Percentiles rank a stretch among this genome's conserved stretches.
These are phyloP conservation scores for Tyria jacobaeae DNA, from an alignment of 2,888 invertebrate genomes.

Conservation along the genomic window DNA sequence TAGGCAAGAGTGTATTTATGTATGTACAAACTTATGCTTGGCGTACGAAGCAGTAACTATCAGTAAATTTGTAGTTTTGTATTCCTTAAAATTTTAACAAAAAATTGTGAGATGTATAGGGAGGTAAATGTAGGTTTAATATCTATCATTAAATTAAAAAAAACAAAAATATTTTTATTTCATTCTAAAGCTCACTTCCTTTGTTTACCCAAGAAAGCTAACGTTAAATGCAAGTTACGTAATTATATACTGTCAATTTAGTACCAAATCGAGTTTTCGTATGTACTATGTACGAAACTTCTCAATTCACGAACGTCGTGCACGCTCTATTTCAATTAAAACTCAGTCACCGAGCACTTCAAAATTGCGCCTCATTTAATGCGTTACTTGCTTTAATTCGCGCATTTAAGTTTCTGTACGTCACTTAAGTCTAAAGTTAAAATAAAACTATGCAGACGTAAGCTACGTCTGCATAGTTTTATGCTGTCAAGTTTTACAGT, in stretches of 20 bases:
- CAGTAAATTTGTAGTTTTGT: too few species aligned
- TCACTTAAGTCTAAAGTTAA: slow-evolving; percentile 26
- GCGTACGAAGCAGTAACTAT: too few species aligned
- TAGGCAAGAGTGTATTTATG: too few species aligned
- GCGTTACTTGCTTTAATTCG: slow-evolving; percentile 56
- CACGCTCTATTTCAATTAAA: slow-evolving; percentile 69
- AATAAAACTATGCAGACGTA: slow-evolving; percentile 26
- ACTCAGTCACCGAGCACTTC: slow-evolving; percentile 55
- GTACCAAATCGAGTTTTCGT: slow-evolving; percentile 47
- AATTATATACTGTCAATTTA: slow-evolving; percentile 21
- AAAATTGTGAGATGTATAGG: too few species aligned
- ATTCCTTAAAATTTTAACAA: too few species aligned
- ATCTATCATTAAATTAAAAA: too few species aligned
- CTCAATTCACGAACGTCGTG: slow-evolving; percentile 30
- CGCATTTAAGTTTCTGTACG: slow-evolving; percentile 47
- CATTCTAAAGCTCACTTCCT: background rate
- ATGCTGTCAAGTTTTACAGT: background rate
- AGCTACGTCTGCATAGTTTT: background rate
- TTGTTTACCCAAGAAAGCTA: slow-evolving; percentile 10
- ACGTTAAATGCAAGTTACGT: slow-evolving; percentile 10
- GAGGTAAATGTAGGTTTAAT: too few species aligned
- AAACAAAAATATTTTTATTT: too few species aligned
- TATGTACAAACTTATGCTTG: too few species aligned
- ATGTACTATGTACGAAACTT: slow-evolving; percentile 51
- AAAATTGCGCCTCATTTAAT: slow-evolving; percentile 54